Evolutionary conservation across 2,888 invertebrate genomes (phyloP).

Genomic region (Aphrophora alni): DNA sequence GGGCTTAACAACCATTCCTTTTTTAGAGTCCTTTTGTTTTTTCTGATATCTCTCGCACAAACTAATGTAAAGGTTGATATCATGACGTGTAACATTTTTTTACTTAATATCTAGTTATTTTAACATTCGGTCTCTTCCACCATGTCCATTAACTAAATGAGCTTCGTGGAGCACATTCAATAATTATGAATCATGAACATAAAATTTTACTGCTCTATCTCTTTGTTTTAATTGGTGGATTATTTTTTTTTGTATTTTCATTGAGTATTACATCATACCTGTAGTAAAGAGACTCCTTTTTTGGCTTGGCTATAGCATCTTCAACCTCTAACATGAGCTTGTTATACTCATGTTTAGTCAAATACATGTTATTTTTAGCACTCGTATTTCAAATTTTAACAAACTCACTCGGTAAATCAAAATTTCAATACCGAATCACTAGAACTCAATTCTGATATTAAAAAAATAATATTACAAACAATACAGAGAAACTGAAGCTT

Average conservation of each 20-base stretch:
- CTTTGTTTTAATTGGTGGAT: background rate
- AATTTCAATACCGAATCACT: too few species aligned
- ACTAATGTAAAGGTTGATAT: background rate
- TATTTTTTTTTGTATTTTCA: background rate
- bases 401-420: too few species aligned
- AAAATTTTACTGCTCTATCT: background rate
- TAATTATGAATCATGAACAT: background rate
- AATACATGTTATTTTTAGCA: too few species aligned
- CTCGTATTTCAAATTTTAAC: too few species aligned
- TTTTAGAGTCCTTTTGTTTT: background rate
- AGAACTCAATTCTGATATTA: too few species aligned
- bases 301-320: background rate
- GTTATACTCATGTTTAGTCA: too few species aligned
- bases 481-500: too few species aligned
- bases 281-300: constrained; percentile 43
- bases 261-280: background rate
- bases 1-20: constrained; percentile 37
- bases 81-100: background rate
- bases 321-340: too few species aligned
- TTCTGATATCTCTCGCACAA: background rate
- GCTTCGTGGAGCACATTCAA: background rate
- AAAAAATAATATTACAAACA: too few species aligned
- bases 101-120: background rate
- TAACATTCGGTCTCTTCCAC: background rate
- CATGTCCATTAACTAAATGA: background rate